Conservation (phyloP, 2,797 vertebrate species). For the Melanotaenia maccullochi region DNA sequence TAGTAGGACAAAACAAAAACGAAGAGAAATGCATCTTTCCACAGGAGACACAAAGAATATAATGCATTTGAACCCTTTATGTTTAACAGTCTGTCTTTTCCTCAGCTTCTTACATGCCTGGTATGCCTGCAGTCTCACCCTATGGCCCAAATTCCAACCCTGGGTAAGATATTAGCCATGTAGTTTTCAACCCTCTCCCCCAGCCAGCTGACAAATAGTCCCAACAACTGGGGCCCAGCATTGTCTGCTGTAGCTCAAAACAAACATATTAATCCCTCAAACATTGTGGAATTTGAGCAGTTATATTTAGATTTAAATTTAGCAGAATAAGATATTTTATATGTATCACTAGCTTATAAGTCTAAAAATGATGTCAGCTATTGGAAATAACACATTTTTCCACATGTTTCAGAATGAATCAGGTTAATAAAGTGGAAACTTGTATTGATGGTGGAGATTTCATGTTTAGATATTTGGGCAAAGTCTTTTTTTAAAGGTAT, state of each 20-base stretch:
- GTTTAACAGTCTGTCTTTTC: conserved; percentile 43
- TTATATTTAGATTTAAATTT: not conserved
- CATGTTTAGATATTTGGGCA: not conserved
- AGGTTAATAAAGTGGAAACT: not conserved
- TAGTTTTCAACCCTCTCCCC: not conserved
- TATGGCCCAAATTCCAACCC: conserved; percentile 91
- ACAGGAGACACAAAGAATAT: not conserved
- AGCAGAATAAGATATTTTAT: not conserved
- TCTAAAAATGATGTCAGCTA: not conserved
- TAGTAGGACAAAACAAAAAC: not conserved
- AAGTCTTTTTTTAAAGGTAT: too few relatives aligned
- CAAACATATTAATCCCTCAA: not conserved
- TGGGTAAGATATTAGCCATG: conserved; percentile 83
- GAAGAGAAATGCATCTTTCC: not conserved
- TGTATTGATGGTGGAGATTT: not conserved
- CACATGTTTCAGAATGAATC: not conserved
- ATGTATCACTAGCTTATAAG: not conserved
- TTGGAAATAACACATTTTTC: not conserved
- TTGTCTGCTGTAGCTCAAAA: conserved; percentile 11
- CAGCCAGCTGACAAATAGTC: not conserved
- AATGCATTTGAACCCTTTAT: not conserved
- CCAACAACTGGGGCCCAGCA: conserved; percentile 3
- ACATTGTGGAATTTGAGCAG: not conserved
- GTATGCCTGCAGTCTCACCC: conserved; percentile 89
- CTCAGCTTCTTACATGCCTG: conserved; percentile 94